phyloP scores from a whole-genome alignment of 2,888 invertebrate species.

The Helobdella robusta region DNA sequence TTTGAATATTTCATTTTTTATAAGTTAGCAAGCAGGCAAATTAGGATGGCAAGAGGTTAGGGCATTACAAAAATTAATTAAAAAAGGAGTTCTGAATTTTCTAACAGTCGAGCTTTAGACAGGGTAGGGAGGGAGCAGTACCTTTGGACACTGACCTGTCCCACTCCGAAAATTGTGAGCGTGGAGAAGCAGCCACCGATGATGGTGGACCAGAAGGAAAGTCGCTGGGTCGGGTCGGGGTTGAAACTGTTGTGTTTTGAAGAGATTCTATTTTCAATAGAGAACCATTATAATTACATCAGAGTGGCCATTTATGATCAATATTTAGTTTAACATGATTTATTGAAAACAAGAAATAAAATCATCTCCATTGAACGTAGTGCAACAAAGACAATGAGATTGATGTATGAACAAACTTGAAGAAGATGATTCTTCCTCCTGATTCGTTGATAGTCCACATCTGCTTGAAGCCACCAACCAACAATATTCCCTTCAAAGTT shows the following conservation, averaged over 20 bases:
- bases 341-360: neutral
- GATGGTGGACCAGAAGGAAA: constrained; percentile 36
- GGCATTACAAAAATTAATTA: too few species aligned
- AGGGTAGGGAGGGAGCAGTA: constrained; percentile 36
- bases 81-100: too few species aligned
- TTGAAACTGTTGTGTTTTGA: constrained; percentile 30
- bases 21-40: too few species aligned
- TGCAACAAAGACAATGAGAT: neutral
- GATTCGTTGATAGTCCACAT: constrained; percentile 36
- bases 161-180: constrained; percentile 35
- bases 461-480: constrained; percentile 38
- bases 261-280: too few species aligned
- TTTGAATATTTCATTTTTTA: too few species aligned
- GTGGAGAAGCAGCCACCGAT: constrained; percentile 34
- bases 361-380: neutral
- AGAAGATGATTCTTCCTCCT: constrained; percentile 35
- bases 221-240: constrained; percentile 35
- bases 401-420: constrained; percentile 30
- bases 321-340: too few species aligned
- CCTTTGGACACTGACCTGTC: constrained; percentile 36
- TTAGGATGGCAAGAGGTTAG: too few species aligned
- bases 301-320: too few species aligned
- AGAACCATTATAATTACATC: too few species aligned
- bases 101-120: constrained; percentile 31
- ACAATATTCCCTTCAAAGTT: constrained; percentile 35